Evolutionary conservation across 2,888 invertebrate genomes (phyloP).

Genomic region (Chaetogeoica ovagalla): DNA sequence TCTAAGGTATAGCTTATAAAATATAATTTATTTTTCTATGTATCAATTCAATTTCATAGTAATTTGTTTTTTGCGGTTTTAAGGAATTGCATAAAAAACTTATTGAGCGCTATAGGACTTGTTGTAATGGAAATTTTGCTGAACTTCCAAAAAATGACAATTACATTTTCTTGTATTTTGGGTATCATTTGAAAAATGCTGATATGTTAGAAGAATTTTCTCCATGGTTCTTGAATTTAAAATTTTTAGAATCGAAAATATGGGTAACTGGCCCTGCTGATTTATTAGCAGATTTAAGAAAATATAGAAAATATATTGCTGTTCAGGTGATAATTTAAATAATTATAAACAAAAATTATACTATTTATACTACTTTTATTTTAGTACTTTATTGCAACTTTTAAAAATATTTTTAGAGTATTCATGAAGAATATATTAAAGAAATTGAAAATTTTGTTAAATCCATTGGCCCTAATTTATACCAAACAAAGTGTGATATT

Average conservation of each 20-base stretch:
- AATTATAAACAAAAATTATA: not conserved
- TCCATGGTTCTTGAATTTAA: conserved; percentile 68
- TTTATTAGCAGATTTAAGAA: conserved; percentile 69
- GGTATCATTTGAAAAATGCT: conserved; percentile 70
- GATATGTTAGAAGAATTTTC: conserved; percentile 65
- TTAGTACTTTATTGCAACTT: conserved; percentile 12
- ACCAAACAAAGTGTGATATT: conserved; percentile 66
- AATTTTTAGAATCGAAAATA: conserved; percentile 73
- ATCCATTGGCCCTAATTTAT: conserved; percentile 67
- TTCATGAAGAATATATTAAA: conserved; percentile 62
- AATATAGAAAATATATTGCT: conserved; percentile 66
- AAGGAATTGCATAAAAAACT: conserved; percentile 65
- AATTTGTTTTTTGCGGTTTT: conserved; percentile 55
- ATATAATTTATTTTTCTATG: not conserved
- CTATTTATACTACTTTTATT: not conserved
- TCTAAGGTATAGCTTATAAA: conserved; percentile 52
- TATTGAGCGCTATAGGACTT: conserved; percentile 65
- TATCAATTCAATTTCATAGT: not conserved
- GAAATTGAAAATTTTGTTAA: conserved; percentile 67
- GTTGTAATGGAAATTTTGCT: conserved; percentile 63
- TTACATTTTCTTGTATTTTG: conserved; percentile 73
- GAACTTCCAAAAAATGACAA: conserved; percentile 69
- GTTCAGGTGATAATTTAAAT: conserved; percentile 25
- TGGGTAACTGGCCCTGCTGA: conserved; percentile 71
- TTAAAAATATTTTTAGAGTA: conserved; percentile 55